phyloP scores from a whole-genome alignment of 2,888 invertebrate genomes.

The Gonocerus acuteangulatus region DNA sequence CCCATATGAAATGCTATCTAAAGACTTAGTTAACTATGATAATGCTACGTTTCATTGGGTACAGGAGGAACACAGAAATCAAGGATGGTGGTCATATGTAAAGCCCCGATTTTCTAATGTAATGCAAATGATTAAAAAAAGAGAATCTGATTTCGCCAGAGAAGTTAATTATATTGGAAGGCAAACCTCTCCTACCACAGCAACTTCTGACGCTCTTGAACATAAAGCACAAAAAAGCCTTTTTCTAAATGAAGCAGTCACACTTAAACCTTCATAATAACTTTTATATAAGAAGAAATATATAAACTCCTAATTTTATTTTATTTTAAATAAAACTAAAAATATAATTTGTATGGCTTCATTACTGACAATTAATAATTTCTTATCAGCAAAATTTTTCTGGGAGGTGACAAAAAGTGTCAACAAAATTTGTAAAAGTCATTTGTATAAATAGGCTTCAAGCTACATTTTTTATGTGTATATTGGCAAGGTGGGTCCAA shows the following conservation, averaged over 20 bases:
- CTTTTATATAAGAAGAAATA: too few relatives aligned
- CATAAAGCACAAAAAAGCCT: background rate
- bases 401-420: too few relatives aligned
- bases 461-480: too few relatives aligned
- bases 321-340: too few relatives aligned
- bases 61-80: constrained; percentile 94
- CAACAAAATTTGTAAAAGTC: too few relatives aligned
- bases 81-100: constrained; percentile 58
- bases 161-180: background rate
- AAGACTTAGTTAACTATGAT: constrained; percentile 65
- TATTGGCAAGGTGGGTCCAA: too few relatives aligned
- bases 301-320: too few relatives aligned
- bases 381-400: too few relatives aligned
- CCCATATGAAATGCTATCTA: constrained; percentile 70
- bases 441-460: too few relatives aligned
- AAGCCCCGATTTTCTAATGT: background rate
- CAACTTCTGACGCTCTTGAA: background rate
- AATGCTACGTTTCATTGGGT: constrained; percentile 77
- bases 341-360: too few relatives aligned
- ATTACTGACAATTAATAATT: too few relatives aligned
- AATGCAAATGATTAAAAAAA: background rate
- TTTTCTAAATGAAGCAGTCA: background rate
- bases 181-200: background rate
- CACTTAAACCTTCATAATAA: too few relatives aligned
- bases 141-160: background rate